Evolutionary conservation across 1,140 invertebrate genomes (phyloP), one percentile per base, ranked within the genome.

Genomic region (Hormaphis cornu): DNA sequence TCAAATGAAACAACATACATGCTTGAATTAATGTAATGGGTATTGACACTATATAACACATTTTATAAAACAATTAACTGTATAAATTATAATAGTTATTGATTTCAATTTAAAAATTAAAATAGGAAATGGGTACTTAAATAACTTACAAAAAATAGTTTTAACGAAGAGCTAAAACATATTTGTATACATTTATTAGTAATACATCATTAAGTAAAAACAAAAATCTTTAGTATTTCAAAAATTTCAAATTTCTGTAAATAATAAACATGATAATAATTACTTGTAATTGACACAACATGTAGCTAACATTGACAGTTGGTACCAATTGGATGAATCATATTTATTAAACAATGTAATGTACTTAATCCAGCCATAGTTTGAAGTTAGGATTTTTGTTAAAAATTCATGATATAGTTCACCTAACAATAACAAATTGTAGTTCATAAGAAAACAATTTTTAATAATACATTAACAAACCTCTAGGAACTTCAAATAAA

Each of bases 331-430:
- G 7, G 42, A 66, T 35, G 28, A 18, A 46, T 66, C 35, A 48
- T 66, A 66, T 22, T 44, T 20, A 48, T 50, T n/a, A n/a, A 24
- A 50, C 24, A 18, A 10, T 22, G 12, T 50, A 7, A 66, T 66
- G 14, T 66, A 50, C 30, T 63, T 30, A 10, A 24, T 9, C 61
- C 61, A 66, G 4, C 28, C n/a, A 22, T 12, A 33, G 24, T 48
- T 48, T 6, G 44, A 48, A 48, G 20, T 48, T 50, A 9, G 48
- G 30, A 66, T 33, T 66, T 66, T 28, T 10, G 16, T 33, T 35
- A 66, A 48, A 35, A 66, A 66, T n/a, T 35, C 50, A 35, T 66
- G 20, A 66, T 35, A 66, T 16, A 66, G 14, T 66, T 66, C 18
- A 16, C 61, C 61, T 66, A 50, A 50, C 24, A 33, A 33, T n/a